Conservation (phyloP, 2,797 vertebrate species). For the Ctenosaura bakeri region DNA sequence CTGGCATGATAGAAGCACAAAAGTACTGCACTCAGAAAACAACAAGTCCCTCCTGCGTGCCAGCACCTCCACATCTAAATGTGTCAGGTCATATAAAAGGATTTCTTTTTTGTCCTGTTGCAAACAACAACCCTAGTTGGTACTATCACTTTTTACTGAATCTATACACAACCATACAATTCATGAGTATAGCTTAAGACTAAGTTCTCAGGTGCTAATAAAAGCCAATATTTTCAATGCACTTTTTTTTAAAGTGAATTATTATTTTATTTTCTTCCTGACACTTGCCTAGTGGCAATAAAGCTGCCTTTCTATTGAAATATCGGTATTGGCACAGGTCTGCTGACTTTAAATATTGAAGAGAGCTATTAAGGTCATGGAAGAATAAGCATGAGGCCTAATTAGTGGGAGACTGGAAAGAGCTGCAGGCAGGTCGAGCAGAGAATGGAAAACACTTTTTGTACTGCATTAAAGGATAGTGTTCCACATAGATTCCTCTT, state of each 20-base stretch:
- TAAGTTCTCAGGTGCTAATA: not conserved
- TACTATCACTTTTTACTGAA: not conserved
- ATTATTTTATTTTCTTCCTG: not conserved
- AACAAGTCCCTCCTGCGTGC: not conserved
- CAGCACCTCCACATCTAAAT: not conserved
- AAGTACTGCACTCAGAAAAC: not conserved
- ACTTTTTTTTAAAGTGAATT: too few relatives aligned
- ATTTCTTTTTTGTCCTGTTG: not conserved
- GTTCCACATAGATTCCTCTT: not conserved
- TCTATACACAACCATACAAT: not conserved
- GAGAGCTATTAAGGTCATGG: not conserved
- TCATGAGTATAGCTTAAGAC: not conserved
- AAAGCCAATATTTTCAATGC: fast-evolving
- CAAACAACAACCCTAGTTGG: not conserved
- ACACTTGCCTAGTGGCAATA: not conserved
- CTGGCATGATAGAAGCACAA: not conserved
- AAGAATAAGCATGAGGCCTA: not conserved
- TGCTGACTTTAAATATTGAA: constrained; percentile 19
- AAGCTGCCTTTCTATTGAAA: constrained; percentile 14
- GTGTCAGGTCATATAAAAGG: not conserved
- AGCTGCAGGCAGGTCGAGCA: not conserved
- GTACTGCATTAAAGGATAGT: not conserved
- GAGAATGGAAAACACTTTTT: not conserved
- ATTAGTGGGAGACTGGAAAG: not conserved
- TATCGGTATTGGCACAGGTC: not conserved